Conservation (phyloP, 2,113 vertebrate genomes). For the Ia io region DNA sequence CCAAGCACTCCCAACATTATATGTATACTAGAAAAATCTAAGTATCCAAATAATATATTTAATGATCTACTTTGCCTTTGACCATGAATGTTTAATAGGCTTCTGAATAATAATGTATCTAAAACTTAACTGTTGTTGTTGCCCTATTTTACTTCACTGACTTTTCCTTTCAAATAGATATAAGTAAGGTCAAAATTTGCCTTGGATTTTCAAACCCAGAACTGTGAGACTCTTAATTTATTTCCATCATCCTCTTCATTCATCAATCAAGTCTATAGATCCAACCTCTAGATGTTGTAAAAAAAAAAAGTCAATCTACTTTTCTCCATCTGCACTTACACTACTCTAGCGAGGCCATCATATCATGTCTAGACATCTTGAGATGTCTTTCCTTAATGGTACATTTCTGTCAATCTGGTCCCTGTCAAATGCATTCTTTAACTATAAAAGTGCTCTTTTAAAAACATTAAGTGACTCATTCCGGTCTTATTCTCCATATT, state of each 20-base stretch:
- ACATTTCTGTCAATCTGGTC: not conserved
- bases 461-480: not conserved
- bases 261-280: not conserved
- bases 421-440: not conserved
- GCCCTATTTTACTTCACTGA: not conserved
- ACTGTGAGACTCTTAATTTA: not conserved
- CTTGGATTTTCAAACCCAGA: not conserved
- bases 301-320: not conserved
- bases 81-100: not conserved
- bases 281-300: not conserved
- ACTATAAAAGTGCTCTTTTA: not conserved
- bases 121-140: not conserved
- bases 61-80: not conserved
- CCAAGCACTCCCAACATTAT: not conserved
- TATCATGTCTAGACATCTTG: constrained; percentile 56
- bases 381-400: not conserved
- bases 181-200: not conserved
- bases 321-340: not conserved
- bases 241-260: not conserved
- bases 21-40: not conserved
- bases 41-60: not conserved
- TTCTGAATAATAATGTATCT: not conserved
- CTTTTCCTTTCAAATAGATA: not conserved
- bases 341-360: not conserved
- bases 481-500: not conserved